phyloP scores from a whole-genome alignment of 2,888 invertebrate species.

The Beris morrisii region DNA sequence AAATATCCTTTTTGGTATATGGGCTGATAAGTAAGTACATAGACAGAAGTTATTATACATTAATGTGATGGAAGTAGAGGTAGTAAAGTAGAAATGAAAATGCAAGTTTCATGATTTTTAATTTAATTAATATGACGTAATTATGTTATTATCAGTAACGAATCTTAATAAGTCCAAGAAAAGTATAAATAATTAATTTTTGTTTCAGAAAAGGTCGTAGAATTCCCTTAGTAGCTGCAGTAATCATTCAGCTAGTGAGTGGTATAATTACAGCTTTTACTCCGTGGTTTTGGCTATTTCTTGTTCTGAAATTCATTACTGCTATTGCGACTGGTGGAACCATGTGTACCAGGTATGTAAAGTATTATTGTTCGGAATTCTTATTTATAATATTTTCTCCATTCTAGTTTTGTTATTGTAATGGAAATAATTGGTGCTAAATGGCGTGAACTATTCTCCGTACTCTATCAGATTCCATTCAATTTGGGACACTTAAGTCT shows the following conservation, averaged over 20 bases:
- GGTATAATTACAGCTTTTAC: slow-evolving; percentile 73
- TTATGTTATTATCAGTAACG: background rate
- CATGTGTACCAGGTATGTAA: slow-evolving; percentile 66
- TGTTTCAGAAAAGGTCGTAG: slow-evolving; percentile 72
- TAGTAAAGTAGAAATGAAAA: too few species aligned
- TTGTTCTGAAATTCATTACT: slow-evolving; percentile 69
- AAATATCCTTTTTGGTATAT: slow-evolving; percentile 70
- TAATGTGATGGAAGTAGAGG: background rate
- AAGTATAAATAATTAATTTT: background rate
- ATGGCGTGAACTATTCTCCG: slow-evolving; percentile 52
- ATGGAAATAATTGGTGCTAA: slow-evolving; percentile 56
- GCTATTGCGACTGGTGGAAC: slow-evolving; percentile 80
- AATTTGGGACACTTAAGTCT: slow-evolving; percentile 66
- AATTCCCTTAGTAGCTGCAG: slow-evolving; percentile 70
- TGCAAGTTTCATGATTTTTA: too few species aligned
- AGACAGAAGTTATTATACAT: background rate
- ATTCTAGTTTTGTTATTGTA: slow-evolving; percentile 62
- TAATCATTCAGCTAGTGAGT: slow-evolving; percentile 70
- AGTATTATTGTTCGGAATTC: background rate
- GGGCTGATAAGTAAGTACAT: slow-evolving; percentile 66
- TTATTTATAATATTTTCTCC: background rate
- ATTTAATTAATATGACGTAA: background rate
- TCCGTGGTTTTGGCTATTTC: slow-evolving; percentile 66
- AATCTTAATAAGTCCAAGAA: too few species aligned
- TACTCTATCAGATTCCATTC: slow-evolving; percentile 67